Evolutionary conservation across 2,797 vertebrate genomes (phyloP).

Genomic region (Lerista edwardsae): DNA sequence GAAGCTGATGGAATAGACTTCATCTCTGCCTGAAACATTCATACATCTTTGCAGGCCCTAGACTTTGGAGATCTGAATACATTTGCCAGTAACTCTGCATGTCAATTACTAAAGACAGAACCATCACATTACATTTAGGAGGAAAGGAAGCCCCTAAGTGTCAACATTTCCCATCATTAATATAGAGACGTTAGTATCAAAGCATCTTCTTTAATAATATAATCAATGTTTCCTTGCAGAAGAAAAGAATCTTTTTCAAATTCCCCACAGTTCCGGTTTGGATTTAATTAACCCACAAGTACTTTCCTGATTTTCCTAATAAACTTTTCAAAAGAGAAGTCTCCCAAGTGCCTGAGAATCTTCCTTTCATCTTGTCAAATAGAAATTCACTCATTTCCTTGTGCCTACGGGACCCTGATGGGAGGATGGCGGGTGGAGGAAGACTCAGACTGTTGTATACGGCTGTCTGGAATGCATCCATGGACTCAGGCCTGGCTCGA

Average conservation of each 20-base stretch:
- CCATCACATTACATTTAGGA: neutral
- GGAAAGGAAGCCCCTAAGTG: neutral
- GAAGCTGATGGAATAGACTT: neutral
- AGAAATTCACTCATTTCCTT: constrained; percentile 22
- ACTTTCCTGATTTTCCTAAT: constrained; percentile 32
- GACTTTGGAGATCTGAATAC: neutral
- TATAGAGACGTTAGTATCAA: neutral
- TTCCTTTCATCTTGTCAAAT: constrained; percentile 43
- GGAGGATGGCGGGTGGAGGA: neutral
- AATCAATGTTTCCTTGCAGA: neutral
- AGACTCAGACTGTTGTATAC: constrained; percentile 7
- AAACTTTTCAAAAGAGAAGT: constrained; percentile 35
- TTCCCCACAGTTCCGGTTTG: constrained; percentile 2
- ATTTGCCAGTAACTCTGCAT: neutral
- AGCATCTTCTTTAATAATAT: constrained; percentile 10
- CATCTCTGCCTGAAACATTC: neutral
- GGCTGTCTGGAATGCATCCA: constrained; percentile 1
- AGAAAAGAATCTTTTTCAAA: neutral
- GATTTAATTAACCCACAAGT: neutral
- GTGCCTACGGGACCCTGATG: neutral
- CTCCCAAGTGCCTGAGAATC: neutral
- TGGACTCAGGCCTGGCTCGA: neutral
- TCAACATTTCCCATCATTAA: constrained; percentile 8
- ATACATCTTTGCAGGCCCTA: neutral
- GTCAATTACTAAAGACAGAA: constrained; percentile 2